Conservation (phyloP, 1,140 invertebrate genomes). For the Drosophila ambigua region DNA sequence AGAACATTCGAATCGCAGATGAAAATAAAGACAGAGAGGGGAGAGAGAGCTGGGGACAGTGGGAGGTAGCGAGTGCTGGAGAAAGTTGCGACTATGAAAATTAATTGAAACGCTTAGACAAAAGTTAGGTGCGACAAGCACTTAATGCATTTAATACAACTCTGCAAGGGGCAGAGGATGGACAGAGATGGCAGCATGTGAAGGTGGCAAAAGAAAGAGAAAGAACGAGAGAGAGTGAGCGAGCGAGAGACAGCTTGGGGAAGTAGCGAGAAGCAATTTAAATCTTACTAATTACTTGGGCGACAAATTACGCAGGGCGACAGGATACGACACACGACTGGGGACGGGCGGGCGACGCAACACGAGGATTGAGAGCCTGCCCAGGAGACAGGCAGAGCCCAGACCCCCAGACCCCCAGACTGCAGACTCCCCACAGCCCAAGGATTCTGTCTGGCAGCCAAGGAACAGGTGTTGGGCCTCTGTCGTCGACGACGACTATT, state of each 20-base stretch:
- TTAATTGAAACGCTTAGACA: slow-evolving; percentile 80
- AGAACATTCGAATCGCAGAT: slow-evolving; percentile 1
- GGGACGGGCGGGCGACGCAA: background rate
- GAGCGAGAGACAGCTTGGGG: slow-evolving; percentile 1
- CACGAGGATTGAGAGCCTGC: slow-evolving; percentile 1
- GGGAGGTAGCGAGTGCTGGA: slow-evolving; percentile 9
- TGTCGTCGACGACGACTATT: slow-evolving; percentile 48
- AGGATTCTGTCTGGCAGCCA: slow-evolving; percentile 3
- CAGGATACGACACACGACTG: slow-evolving; percentile 31
- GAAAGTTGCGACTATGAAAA: slow-evolving; percentile 66
- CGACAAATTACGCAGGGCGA: slow-evolving; percentile 77
- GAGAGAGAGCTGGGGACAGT: background rate
- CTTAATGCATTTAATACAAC: slow-evolving; percentile 80
- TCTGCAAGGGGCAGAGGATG: slow-evolving; percentile 38
- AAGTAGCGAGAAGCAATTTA: slow-evolving; percentile 77
- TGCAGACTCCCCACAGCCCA: background rate
- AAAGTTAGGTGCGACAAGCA: slow-evolving; percentile 70
- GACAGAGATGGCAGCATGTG: background rate
- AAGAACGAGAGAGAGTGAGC: background rate
- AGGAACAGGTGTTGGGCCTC: slow-evolving; percentile 42
- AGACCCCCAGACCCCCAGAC: no score
- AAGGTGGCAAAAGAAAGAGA: background rate
- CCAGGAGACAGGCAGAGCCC: background rate
- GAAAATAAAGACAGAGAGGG: background rate
- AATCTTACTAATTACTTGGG: slow-evolving; percentile 84